Evolutionary conservation across 2,888 invertebrate genomes (phyloP).

Genomic region (Conomelus anceps): DNA sequence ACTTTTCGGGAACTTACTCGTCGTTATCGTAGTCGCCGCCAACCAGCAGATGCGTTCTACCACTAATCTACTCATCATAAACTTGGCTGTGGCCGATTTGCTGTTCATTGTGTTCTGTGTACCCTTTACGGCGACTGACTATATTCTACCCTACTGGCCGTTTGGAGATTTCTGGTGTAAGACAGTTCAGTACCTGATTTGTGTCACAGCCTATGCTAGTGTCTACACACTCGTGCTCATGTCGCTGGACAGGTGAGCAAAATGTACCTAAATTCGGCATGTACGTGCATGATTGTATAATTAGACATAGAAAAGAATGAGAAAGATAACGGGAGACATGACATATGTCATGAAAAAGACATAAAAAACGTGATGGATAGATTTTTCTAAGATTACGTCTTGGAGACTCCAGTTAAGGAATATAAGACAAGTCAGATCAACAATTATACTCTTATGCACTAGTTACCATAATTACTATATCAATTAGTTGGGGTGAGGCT

Average conservation of each 20-base stretch:
- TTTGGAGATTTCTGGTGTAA: constrained; percentile 88
- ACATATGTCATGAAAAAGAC: too few species aligned
- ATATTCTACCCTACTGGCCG: constrained; percentile 81
- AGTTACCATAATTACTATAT: too few species aligned
- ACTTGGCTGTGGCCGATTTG: constrained; percentile 82
- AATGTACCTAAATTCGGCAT: background rate
- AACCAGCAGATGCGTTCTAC: constrained; percentile 90
- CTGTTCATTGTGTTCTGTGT: constrained; percentile 90
- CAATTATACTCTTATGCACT: too few species aligned
- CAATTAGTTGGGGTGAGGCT: too few species aligned
- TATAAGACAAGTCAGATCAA: too few species aligned
- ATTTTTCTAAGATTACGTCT: too few species aligned
- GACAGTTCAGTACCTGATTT: constrained; percentile 83
- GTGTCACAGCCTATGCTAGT: constrained; percentile 87
- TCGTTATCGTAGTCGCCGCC: constrained; percentile 79
- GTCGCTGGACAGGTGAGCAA: constrained; percentile 62
- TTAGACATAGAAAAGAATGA: too few species aligned
- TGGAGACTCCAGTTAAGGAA: too few species aligned
- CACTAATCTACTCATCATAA: constrained; percentile 86
- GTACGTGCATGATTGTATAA: too few species aligned
- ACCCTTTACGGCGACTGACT: constrained; percentile 87
- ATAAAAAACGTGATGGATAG: too few species aligned
- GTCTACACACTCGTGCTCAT: constrained; percentile 90
- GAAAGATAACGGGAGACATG: too few species aligned
- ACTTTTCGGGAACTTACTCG: constrained; percentile 76